phyloP scores from a whole-genome alignment of 2,797 vertebrate species.

The Capromys pilorides region DNA sequence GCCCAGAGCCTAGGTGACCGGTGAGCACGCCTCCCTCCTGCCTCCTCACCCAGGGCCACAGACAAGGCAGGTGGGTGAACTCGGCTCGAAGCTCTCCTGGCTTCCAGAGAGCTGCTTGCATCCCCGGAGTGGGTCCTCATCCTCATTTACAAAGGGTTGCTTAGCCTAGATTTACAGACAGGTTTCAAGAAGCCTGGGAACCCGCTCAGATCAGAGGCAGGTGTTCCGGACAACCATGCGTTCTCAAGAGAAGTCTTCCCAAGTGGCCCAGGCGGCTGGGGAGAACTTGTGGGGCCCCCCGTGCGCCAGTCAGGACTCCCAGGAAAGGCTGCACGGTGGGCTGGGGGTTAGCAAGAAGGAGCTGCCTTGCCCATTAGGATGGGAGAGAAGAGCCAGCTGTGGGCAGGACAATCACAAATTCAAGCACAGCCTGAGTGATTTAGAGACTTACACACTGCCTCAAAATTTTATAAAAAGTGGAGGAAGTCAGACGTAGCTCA shows the following conservation, averaged over 20 bases:
- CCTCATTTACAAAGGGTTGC: background rate
- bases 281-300: background rate
- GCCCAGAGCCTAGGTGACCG: no score
- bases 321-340: background rate
- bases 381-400: background rate
- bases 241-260: background rate
- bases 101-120: background rate
- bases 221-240: background rate
- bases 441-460: background rate
- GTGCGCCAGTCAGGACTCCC: background rate
- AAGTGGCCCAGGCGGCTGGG: background rate
- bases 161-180: background rate
- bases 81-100: background rate
- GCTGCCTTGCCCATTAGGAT: accelerated
- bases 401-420: background rate
- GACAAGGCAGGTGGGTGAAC: no score
- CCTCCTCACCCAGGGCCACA: accelerated
- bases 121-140: background rate
- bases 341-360: background rate
- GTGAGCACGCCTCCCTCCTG: background rate
- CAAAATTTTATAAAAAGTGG: background rate
- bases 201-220: background rate
- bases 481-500: background rate
- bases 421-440: background rate
- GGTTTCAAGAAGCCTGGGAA: background rate